Percentiles rank a stretch among this genome's conserved stretches.
These are phyloP conservation scores for Plectropomus leopardus DNA, from an alignment of 2,113 vertebrate genomes.

Conservation along the genomic window DNA sequence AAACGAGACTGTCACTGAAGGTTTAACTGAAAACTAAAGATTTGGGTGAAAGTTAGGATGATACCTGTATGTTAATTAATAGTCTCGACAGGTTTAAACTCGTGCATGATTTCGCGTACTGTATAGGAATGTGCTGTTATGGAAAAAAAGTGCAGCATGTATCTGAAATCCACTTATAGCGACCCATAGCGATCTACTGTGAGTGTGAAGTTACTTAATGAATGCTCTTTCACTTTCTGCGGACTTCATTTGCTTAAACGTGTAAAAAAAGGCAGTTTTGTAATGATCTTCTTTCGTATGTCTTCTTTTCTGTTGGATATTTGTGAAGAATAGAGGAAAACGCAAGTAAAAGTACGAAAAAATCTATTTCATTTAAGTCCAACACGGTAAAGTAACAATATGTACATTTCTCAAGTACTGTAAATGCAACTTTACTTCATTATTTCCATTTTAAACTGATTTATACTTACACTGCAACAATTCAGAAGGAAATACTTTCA, in stretches of 20 bases:
- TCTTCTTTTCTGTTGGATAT: background rate
- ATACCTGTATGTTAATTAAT: background rate
- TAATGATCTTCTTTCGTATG: too few relatives aligned
- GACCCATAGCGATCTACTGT: background rate
- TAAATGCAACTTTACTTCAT: background rate
- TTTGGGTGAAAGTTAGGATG: background rate
- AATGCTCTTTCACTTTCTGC: background rate
- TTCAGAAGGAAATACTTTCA: background rate
- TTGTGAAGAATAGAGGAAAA: background rate
- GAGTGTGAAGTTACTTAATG: background rate
- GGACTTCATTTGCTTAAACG: background rate
- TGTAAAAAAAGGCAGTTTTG: background rate
- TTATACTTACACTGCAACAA: background rate
- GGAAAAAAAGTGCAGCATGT: background rate
- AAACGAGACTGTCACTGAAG: rapidly evolving
- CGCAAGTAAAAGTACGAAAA: background rate
- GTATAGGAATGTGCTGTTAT: background rate
- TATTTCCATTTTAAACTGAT: background rate
- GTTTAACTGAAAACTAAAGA: background rate
- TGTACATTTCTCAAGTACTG: background rate
- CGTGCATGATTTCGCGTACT: background rate
- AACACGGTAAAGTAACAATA: background rate
- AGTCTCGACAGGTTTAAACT: background rate
- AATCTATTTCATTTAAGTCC: background rate
- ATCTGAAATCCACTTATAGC: background rate